Base-by-base conservation (phyloP, 2,888 invertebrate genomes). In the Podabrus alpinus region DNA sequence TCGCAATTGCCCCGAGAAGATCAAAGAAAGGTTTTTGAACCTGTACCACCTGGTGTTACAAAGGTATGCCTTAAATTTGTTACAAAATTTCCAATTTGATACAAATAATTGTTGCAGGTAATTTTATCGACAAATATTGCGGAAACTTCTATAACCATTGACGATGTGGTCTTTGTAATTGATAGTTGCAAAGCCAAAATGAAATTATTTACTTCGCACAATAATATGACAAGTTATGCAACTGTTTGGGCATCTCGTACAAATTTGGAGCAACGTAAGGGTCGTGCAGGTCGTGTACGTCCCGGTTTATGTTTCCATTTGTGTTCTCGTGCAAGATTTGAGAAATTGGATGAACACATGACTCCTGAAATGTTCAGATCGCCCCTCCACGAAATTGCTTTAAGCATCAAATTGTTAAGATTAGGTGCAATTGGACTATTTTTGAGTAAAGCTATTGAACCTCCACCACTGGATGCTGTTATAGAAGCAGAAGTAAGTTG, bases 361-460 rank as follows among this genome's bases (percentile, higher is more conserved):
- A 97, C 97, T 0, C 98, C 99, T 0, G 99, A 99, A 89, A 99
- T 99, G 92, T 97, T 99, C 88, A 91, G 99, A 70, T 98, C 98
- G 0, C 99, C 99, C 0, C 88, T 99, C 15, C 98, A 99, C 84
- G 98, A 99, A 86, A 89, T 99, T 72, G 96, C 97, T 0, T 90
- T 99, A 70, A 95, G 95, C 60, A 96, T 97, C 73, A 97, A 98
- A 85, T 89, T 99, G 9, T 89, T 99, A 2, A 91, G 95, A 2
- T 89, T 99, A 5, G 99, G 99, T 69, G 92, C 94, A 19, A 97
- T 99, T 83, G 96, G 97, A 0, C 95, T 95, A 86, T 99, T 99
- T 88, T 89, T 99, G 74, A 96, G 97, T 17, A 98, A 98, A 87
- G 96, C 96, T 0, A 94, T 98, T 17, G 97, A 99, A 86, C 97